These are phyloP conservation scores for Alectoris magna DNA, from an alignment of 2,797 vertebrate genomes.

Conservation along the genomic window DNA sequence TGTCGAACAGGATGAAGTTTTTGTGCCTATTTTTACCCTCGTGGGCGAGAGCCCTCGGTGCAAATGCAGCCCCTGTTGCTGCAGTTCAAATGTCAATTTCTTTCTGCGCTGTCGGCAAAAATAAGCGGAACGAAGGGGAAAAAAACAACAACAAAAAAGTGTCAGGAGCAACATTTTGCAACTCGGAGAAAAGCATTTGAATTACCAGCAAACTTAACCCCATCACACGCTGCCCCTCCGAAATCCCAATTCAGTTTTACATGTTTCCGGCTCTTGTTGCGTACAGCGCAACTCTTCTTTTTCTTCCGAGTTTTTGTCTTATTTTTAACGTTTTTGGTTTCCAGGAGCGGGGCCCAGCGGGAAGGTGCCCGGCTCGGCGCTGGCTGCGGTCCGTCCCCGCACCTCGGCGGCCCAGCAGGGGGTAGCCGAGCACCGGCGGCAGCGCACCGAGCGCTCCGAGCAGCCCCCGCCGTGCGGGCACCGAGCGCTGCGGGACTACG, in stretches of 20 bases:
- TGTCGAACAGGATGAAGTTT: neutral
- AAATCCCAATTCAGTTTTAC: conserved; percentile 69
- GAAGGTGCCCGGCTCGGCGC: neutral
- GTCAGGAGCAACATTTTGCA: conserved; percentile 58
- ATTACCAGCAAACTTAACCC: conserved; percentile 51
- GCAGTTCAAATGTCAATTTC: conserved; percentile 58
- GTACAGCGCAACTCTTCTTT: conserved; percentile 73
- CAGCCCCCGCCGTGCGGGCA: too few relatives aligned
- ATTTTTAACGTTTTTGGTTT: conserved; percentile 35
- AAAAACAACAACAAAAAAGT: neutral
- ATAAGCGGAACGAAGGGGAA: conserved; percentile 69
- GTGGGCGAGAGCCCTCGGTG: neutral
- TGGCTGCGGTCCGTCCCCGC: neutral
- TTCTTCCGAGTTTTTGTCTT: neutral
- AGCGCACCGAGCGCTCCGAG: too few relatives aligned
- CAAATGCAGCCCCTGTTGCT: conserved; percentile 62
- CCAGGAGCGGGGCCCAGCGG: neutral
- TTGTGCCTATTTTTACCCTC: neutral
- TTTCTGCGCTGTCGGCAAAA: conserved; percentile 70
- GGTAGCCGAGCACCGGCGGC: conserved; percentile 87
- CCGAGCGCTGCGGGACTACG: too few relatives aligned
- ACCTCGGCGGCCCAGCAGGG: conserved; percentile 88
- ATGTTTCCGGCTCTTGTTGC: conserved; percentile 67
- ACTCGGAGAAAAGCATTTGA: conserved; percentile 56
- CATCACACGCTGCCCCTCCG: neutral